phyloP scores from a whole-genome alignment of 2,113 vertebrate genomes.

The Cyanocitta stelleri region DNA sequence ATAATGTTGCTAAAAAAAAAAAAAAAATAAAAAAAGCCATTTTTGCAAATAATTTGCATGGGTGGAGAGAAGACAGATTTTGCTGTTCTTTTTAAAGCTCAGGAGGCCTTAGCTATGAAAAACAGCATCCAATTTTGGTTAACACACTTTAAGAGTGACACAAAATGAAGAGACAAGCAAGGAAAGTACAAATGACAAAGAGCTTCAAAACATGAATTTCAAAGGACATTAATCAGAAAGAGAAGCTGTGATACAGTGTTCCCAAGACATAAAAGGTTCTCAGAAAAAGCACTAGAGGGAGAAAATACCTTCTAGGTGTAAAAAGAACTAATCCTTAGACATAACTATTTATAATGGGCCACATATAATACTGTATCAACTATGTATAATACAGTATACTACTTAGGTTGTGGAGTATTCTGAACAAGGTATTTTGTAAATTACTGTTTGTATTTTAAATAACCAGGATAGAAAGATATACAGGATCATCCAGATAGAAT shows the following conservation, averaged over 20 bases:
- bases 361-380: neutral
- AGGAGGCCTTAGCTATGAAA: neutral
- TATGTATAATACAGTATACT: neutral
- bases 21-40: accelerated
- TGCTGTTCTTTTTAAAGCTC: neutral
- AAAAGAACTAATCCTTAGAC: neutral
- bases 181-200: neutral
- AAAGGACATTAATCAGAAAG: neutral
- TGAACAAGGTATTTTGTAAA: neutral
- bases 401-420: neutral
- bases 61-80: neutral
- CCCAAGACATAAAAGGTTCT: neutral
- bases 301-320: neutral
- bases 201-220: neutral
- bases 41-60: neutral
- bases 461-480: neutral
- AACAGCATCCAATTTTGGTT: neutral
- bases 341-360: neutral
- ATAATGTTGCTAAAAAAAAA: neutral
- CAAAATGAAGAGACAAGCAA: neutral
- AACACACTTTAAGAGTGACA: neutral
- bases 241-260: neutral
- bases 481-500: neutral
- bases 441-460: neutral
- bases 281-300: neutral